Evolutionary conservation across 2,797 vertebrate species (phyloP), one percentile per base, ranked within the genome.

Genomic region (Holocentrus rufus): DNA sequence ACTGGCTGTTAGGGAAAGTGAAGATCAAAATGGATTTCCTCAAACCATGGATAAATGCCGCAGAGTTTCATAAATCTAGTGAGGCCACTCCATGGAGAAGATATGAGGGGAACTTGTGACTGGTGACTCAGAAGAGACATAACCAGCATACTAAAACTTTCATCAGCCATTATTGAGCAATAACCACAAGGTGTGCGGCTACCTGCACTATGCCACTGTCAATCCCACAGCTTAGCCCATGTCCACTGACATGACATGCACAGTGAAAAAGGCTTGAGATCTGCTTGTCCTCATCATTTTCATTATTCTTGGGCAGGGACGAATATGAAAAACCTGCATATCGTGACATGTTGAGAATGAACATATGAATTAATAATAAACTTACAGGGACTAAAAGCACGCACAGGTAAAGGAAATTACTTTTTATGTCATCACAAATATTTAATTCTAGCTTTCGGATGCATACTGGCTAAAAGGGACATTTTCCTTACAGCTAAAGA

Each of bases 401-500:
- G 74, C 76, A 77, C 66, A 80, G 75, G 71, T 85, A 90, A 84
- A 83, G 85, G 58, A 87, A 87, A 93, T 89, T 81, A 89, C 82
- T 81, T 90, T 86, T 84, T 77, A 81, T 87, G 87, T 83, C 83
- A 81, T 86, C 88, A 90, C 80, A 90, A 90, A 92, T 92, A 92
- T 92, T 90, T 89, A 89, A 92, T 84, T 88, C 74, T 72, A 80
- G 47, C 77, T 82, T 82, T 64, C 69, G 85, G 75, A 87, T 88
- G 89, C 84, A 85, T 62, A 77, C 84, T 74, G 91, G 92, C 91
- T 94, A 94, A 95, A 95, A 95, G 79, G 86, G 89, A 93, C 90
- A 92, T 94, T 95, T 96, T 93, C 92, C 91, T 92, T 90, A 92
- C 88, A 95, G 93, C 91, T 95, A 93, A 95, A 96, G 95, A 96